A percentile compares a stretch with the other conserved stretches of the same genome.
Conservation (phyloP, 2,797 vertebrate genomes). For the Sciurus carolinensis region DNA sequence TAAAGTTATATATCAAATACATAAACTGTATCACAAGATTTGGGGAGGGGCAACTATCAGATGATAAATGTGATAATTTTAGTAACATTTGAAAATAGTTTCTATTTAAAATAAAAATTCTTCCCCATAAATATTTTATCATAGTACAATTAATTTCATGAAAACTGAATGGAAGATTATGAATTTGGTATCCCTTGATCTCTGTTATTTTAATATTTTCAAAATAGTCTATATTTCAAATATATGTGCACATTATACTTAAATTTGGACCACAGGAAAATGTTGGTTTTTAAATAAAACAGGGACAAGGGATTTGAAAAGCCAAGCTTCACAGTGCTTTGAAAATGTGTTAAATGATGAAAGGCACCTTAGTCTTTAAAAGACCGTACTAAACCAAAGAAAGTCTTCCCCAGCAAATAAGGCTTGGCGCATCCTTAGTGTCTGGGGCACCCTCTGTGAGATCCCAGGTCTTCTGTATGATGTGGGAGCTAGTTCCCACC, state of each 20-base stretch:
- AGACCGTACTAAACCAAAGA: background rate
- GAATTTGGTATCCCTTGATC: background rate
- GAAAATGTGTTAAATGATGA: background rate
- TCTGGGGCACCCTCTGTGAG: background rate
- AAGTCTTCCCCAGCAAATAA: background rate
- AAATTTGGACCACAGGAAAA: background rate
- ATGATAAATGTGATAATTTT: background rate
- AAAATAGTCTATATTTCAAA: constrained; percentile 49
- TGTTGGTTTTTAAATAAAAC: background rate
- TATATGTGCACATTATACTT: background rate
- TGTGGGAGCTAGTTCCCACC: background rate
- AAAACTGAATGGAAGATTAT: constrained; percentile 50
- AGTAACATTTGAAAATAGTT: background rate
- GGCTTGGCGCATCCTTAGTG: background rate
- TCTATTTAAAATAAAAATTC: constrained; percentile 21
- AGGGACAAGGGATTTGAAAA: constrained; percentile 19
- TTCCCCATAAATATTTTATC: constrained; percentile 41
- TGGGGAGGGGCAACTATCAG: background rate
- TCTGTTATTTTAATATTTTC: constrained; percentile 28
- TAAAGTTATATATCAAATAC: background rate
- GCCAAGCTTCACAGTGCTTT: background rate
- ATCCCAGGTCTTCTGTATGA: background rate
- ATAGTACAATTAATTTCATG: constrained; percentile 43
- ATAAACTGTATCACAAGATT: background rate
- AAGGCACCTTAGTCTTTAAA: constrained; percentile 3